phyloP scores from a whole-genome alignment of 2,113 vertebrate species.

The Heterochromis multidens region DNA sequence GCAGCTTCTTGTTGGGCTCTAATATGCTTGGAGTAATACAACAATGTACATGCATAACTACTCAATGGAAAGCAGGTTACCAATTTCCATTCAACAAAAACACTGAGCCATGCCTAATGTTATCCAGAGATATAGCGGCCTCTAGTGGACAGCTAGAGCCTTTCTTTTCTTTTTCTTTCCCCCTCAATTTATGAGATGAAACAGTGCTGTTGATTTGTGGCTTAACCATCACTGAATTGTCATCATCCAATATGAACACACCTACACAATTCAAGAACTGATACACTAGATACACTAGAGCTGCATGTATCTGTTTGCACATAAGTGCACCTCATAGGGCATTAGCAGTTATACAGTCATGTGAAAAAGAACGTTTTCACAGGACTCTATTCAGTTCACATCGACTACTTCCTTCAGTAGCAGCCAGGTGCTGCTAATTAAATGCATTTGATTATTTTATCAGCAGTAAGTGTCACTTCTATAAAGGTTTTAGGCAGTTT shows the following conservation, averaged over 20 bases:
- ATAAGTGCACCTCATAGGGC: background rate
- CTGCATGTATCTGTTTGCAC: background rate
- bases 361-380: too few species aligned
- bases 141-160: constrained; percentile 43
- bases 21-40: constrained; percentile 5
- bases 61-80: constrained; percentile 26
- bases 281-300: background rate
- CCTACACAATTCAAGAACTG: background rate
- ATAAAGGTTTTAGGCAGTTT: background rate
- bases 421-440: too few species aligned
- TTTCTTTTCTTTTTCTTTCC: background rate
- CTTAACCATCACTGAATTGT: background rate
- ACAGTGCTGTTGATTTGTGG: background rate
- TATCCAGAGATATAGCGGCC: constrained; percentile 36
- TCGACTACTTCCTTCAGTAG: too few species aligned
- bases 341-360: too few species aligned
- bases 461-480: background rate
- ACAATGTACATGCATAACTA: background rate
- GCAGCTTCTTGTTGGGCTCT: background rate
- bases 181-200: background rate
- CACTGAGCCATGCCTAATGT: background rate
- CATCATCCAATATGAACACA: constrained; percentile 6
- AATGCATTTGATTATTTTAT: too few species aligned
- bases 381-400: too few species aligned
- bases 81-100: background rate